A percentile compares a stretch with the other conserved stretches of the same genome.
phyloP scores from a whole-genome alignment of 2,888 invertebrate genomes.

The Caenorhabditis wallacei region DNA sequence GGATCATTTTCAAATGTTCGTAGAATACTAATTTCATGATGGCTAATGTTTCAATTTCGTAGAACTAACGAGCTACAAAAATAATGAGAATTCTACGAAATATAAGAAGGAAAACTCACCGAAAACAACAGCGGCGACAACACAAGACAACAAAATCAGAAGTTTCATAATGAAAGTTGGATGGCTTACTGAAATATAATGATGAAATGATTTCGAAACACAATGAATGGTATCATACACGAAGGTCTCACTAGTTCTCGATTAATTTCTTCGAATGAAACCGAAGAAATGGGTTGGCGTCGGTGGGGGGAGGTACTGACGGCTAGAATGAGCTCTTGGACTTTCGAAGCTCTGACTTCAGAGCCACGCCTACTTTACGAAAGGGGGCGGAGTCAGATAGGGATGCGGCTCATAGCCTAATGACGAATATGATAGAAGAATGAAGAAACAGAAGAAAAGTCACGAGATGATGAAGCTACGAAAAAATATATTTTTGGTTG shows the following conservation, averaged over 20 bases:
- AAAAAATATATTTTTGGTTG: slow-evolving; percentile 23
- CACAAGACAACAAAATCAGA: slow-evolving; percentile 49
- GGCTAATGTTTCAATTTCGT: slow-evolving; percentile 22
- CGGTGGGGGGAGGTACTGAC: slow-evolving; percentile 46
- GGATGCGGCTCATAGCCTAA: slow-evolving; percentile 35
- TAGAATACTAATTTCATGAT: slow-evolving; percentile 38
- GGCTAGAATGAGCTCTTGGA: slow-evolving; percentile 49
- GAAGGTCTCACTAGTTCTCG: slow-evolving; percentile 7
- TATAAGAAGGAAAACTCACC: slow-evolving; percentile 28
- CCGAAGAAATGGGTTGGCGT: slow-evolving; percentile 42
- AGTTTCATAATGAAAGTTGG: slow-evolving; percentile 41
- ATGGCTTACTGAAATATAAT: slow-evolving; percentile 46
- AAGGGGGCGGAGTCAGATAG: slow-evolving; percentile 29
- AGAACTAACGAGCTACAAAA: slow-evolving; percentile 3
- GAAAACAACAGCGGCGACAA: slow-evolving; percentile 47
- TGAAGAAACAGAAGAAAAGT: slow-evolving; percentile 19
- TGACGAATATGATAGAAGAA: slow-evolving; percentile 37
- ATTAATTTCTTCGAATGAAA: slow-evolving; percentile 12
- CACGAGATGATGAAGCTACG: slow-evolving; percentile 34
- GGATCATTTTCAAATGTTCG: neutral
- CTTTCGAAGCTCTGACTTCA: slow-evolving; percentile 10
- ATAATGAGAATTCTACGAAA: slow-evolving; percentile 1
- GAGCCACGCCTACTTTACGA: slow-evolving; percentile 56
- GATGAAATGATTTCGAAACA: neutral
- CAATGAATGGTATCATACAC: slow-evolving; percentile 10